Evolutionary conservation across 1,140 invertebrate genomes (phyloP), one percentile per base, ranked within the genome.

Genomic region (Leptinotarsa defecta): DNA sequence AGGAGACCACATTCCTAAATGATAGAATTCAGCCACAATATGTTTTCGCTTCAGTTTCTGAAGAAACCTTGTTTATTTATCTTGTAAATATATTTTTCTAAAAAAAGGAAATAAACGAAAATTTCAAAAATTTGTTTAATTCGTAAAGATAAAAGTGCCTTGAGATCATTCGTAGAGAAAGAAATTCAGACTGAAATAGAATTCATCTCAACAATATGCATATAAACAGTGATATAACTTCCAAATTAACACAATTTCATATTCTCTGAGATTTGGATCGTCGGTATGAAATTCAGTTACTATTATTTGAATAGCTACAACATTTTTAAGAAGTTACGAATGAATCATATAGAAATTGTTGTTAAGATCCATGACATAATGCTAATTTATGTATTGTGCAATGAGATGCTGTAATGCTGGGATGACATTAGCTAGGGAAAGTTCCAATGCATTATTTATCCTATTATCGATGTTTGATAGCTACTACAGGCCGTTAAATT

Each of bases 1-100:
- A 74, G 91, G 90, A 13, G 89, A 85, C 13, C 90, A 91, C 82
- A 81, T 92, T 24, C 88, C 88, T 13, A 64, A 73, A 73, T 73
- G 34, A 65, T 17, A 63, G 6, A 17, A 24, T 20, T 34, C 19
- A 22, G n/a, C 57, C 63, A 73, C 17, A 17, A 65, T 48, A 43
- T 65, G 24, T 63, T 73, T 48, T 19, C 15, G 11, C 62, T 48
- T 34, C 15, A 22, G 5, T 24, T 27, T 61, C 70, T 72, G 22
- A 48, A 17, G 24, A 19, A 15, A 52, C 15, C 11, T 48, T 70
- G 68, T 19, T 70, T 73, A 65, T 64, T 73, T 64, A 34, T 64
- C 19, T 24, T 73, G 61, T 64, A 73, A 73, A 73, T 63, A 73
- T 64, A 64, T 73, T 64, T 61, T 73, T 73, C 19, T 71, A 48